Conservation (phyloP, 2,113 vertebrate species). For the Gallinago jamesoni region DNA sequence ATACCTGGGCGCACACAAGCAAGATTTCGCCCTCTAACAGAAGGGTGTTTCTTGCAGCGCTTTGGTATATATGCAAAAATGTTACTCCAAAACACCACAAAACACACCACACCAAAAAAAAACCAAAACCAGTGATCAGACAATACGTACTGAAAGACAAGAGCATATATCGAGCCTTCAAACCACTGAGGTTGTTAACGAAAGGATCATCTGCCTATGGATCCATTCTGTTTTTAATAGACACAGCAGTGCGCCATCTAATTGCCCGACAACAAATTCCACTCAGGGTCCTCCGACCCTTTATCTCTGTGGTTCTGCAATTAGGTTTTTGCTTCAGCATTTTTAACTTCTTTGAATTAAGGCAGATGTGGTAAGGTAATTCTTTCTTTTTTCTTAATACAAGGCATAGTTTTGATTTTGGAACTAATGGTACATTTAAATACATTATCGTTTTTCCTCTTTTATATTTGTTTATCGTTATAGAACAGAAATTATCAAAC, state of each 20-base stretch:
- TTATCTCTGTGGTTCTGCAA: neutral
- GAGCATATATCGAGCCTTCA: neutral
- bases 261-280: neutral
- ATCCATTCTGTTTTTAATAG: neutral
- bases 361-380: neutral
- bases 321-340: neutral
- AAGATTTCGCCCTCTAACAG: neutral
- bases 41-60: neutral
- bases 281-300: neutral
- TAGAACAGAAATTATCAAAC: conserved; percentile 14
- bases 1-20: neutral
- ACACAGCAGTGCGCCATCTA: neutral
- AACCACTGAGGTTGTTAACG: neutral
- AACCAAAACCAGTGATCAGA: neutral
- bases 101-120: neutral
- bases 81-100: neutral
- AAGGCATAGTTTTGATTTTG: neutral
- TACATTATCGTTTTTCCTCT: neutral
- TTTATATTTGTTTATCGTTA: conserved; percentile 7
- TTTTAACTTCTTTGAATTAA: neutral
- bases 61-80: neutral
- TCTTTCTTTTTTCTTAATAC: neutral
- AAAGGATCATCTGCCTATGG: neutral
- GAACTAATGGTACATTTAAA: neutral
- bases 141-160: neutral